Evolutionary conservation across 1,140 invertebrate genomes (phyloP), one percentile per base, ranked within the genome.

Genomic region (Campoletis sonorensis): DNA sequence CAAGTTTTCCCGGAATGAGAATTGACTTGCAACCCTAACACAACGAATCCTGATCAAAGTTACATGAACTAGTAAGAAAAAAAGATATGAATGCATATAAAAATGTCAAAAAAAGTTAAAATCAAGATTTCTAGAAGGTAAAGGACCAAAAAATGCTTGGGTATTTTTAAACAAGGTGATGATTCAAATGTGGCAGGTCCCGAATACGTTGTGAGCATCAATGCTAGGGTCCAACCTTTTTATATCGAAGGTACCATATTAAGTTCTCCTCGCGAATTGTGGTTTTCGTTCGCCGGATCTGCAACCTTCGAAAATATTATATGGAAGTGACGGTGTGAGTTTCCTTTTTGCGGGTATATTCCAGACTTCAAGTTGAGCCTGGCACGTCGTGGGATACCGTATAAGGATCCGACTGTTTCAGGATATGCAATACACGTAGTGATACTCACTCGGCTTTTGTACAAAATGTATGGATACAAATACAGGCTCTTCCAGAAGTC

Each of bases 401-500:
- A 86, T 85, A 86, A 87, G 86, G 86, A 33, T 67, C 79, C 81
- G 76, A 79, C 84, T 81, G 76, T 80, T 15, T 11, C 30, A 70
- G 15, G 67, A 64, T 64, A 64, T 64, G 23, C 61, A 18, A 15
- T 23, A 27, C 61, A 27, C n/a, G 61, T 15, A 27, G n/a, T 64
- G 67, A 13, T 33, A 2, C 67, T 70, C 27, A 70, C 26, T 16
- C 27, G 67, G 15, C 27, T 70, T 33, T 70, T 11, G 11, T 70
- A 7, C 26, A 70, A 30, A 30, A 70, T 45, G 13, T 45, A 13
- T 70, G 21, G 30, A 70, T 70, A 33, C 33, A 27, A n/a, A 54
- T 45, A 45, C 40, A 45, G 40, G 40, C 11, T 8, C 40, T 45
- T 11, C 13, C 40, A 45, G 40, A 45, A 45, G 40, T 45, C 11